Evolutionary conservation across 2,113 vertebrate species (phyloP).

Genomic region (Atractosteus spatula): DNA sequence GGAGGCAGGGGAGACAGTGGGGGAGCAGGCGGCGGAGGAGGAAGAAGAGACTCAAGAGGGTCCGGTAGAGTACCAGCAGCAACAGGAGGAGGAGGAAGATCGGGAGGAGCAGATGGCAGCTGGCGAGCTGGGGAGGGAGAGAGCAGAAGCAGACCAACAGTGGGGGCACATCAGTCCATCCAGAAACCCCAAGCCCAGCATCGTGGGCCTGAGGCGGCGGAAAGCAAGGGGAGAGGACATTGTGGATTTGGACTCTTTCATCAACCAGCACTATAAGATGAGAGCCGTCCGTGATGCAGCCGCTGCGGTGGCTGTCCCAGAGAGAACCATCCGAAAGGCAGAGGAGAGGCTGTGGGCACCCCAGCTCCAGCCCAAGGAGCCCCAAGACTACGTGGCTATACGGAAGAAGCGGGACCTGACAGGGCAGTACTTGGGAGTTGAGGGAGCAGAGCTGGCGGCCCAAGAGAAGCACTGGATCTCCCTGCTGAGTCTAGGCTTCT

Average conservation of each 20-base stretch:
- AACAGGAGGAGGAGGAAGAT: slow-evolving; percentile 14
- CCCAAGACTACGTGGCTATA: slow-evolving; percentile 25
- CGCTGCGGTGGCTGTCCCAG: slow-evolving; percentile 24
- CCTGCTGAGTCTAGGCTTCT: slow-evolving; percentile 76
- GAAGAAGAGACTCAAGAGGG: slow-evolving; percentile 12
- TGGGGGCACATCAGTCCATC: slow-evolving; percentile 3
- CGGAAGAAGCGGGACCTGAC: slow-evolving; percentile 48
- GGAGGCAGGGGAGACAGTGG: slow-evolving; percentile 12
- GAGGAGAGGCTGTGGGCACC: slow-evolving; percentile 37
- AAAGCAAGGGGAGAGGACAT: slow-evolving; percentile 60
- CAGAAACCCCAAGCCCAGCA: slow-evolving; percentile 44
- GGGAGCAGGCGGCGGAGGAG: slow-evolving; percentile 37
- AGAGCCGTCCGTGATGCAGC: slow-evolving; percentile 55
- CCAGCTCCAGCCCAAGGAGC: slow-evolving; percentile 40
- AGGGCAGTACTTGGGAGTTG: slow-evolving; percentile 34
- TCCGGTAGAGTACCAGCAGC: slow-evolving; percentile 27
- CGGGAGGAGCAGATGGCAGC: slow-evolving; percentile 38
- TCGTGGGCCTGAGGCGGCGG: slow-evolving; percentile 52
- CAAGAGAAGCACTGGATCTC: slow-evolving; percentile 67
- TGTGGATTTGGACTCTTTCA: slow-evolving; percentile 79
- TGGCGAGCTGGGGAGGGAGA: slow-evolving; percentile 16
- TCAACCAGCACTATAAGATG: slow-evolving; percentile 71
- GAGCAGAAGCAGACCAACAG: not conserved
- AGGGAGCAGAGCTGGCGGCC: slow-evolving; percentile 3
- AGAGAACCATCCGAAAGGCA: slow-evolving; percentile 36